phyloP scores from a whole-genome alignment of 2,888 invertebrate genomes.

The Drosophila silvestris region DNA sequence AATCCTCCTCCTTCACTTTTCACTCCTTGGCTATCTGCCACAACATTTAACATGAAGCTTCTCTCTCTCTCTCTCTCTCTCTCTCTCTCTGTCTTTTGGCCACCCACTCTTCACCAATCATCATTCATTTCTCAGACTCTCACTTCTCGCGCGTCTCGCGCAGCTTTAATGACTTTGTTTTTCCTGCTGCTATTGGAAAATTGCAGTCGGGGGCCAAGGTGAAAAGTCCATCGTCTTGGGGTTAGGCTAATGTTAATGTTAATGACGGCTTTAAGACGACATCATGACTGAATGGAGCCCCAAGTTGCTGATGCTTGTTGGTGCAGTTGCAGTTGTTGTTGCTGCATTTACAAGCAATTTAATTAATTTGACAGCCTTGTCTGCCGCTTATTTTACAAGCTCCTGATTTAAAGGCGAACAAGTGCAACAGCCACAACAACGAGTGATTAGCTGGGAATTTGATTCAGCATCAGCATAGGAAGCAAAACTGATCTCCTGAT shows the following conservation, averaged over 20 bases:
- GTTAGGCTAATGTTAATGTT: constrained; percentile 73
- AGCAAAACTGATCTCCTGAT: constrained; percentile 10
- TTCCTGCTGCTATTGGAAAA: constrained; percentile 62
- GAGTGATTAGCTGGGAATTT: constrained; percentile 34
- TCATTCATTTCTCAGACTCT: constrained; percentile 43
- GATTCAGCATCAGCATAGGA: not conserved
- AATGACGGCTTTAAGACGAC: constrained; percentile 76
- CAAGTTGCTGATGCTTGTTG: constrained; percentile 41
- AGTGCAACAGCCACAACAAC: constrained; percentile 35
- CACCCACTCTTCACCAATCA: constrained; percentile 3
- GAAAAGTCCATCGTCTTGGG: constrained; percentile 73
- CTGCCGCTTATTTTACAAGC: constrained; percentile 35
- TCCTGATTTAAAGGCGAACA: constrained; percentile 47
- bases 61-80: not conserved
- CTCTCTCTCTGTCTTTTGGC: constrained; percentile 4
- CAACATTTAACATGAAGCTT: constrained; percentile 1
- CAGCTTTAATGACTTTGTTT: constrained; percentile 74
- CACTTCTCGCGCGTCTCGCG: constrained; percentile 29
- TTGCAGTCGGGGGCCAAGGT: constrained; percentile 71
- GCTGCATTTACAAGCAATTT: constrained; percentile 54
- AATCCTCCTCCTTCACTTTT: constrained; percentile 1
- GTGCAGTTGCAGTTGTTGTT: constrained; percentile 12
- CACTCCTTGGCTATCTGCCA: not conserved
- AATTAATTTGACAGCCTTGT: constrained; percentile 56
- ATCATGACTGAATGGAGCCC: constrained; percentile 63